These are phyloP conservation scores for Euglossa dilemma DNA, from an alignment of 1,140 invertebrate species.

Conservation along the genomic window DNA sequence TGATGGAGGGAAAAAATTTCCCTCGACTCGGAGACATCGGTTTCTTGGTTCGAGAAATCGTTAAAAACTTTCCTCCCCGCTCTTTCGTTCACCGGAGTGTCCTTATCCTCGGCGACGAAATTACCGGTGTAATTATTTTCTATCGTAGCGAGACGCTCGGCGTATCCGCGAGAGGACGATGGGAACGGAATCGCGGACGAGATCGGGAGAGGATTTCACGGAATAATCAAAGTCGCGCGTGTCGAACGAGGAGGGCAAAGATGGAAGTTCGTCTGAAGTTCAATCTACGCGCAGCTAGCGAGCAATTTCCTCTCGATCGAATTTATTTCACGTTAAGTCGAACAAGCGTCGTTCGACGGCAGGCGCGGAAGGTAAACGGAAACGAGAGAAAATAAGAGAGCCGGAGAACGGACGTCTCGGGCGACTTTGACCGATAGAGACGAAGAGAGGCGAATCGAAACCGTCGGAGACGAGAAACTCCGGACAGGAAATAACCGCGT, in stretches of 20 bases:
- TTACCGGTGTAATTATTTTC: too few species aligned
- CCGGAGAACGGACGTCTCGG: constrained; percentile 20
- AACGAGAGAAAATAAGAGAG: constrained; percentile 18
- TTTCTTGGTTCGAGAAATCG: not conserved
- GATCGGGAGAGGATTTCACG: not conserved
- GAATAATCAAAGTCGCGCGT: not conserved
- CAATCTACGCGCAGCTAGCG: constrained; percentile 37
- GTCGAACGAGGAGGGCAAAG: not conserved
- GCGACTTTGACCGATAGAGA: constrained; percentile 47
- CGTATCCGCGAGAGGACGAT: too few species aligned
- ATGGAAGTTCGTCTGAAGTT: constrained; percentile 5
- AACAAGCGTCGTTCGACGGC: constrained; percentile 49
- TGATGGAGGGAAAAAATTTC: not conserved
- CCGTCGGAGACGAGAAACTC: constrained; percentile 46
- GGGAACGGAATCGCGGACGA: not conserved
- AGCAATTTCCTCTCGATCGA: constrained; percentile 55
- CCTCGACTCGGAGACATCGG: too few species aligned
- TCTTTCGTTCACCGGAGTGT: not conserved
- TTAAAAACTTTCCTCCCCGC: not conserved
- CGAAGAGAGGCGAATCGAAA: constrained; percentile 49
- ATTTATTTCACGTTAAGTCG: constrained; percentile 63
- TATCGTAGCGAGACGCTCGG: too few species aligned
- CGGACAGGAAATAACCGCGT: constrained; percentile 23
- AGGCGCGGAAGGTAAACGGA: constrained; percentile 21
- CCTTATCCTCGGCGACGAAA: not conserved